These are phyloP conservation scores for Sclerodermus sp. DNA, from an alignment of 2,888 invertebrate genomes.

Conservation along the genomic window DNA sequence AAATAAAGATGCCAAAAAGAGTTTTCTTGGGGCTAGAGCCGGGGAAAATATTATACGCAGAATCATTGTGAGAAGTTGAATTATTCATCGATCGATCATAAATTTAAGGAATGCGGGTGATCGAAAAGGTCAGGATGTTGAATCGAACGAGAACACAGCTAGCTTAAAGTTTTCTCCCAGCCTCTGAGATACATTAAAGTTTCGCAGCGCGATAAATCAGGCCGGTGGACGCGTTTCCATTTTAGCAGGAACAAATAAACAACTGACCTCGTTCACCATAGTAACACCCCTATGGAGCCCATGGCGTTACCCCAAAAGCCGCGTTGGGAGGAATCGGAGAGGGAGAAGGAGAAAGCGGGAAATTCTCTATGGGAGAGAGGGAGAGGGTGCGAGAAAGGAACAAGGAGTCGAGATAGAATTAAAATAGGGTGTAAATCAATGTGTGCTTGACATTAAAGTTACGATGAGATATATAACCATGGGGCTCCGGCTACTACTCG, in stretches of 20 bases:
- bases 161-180: slow-evolving; percentile 13
- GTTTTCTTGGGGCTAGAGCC: no score
- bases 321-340: not conserved
- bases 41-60: no score
- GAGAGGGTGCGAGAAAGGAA: slow-evolving; percentile 5
- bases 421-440: slow-evolving; percentile 28
- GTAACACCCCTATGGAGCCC: slow-evolving; percentile 21
- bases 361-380: not conserved
- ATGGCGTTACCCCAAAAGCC: not conserved
- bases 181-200: slow-evolving; percentile 20
- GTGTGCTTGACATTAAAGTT: slow-evolving; percentile 12
- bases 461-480: slow-evolving; percentile 14
- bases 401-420: slow-evolving; percentile 21
- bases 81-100: not conserved
- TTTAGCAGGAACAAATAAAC: slow-evolving; percentile 27
- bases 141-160: slow-evolving; percentile 5
- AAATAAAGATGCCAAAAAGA: no score
- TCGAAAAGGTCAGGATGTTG: slow-evolving; percentile 2
- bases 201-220: slow-evolving; percentile 28
- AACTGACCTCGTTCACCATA: slow-evolving; percentile 31
- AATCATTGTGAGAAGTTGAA: no score
- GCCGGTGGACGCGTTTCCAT: slow-evolving; percentile 22
- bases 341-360: not conserved
- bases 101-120: slow-evolving; percentile 2
- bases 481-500: slow-evolving; percentile 9